These are phyloP conservation scores for Rambutsinella grinnellia DNA, from an alignment of 2,888 invertebrate genomes.

Conservation along the genomic window DNA sequence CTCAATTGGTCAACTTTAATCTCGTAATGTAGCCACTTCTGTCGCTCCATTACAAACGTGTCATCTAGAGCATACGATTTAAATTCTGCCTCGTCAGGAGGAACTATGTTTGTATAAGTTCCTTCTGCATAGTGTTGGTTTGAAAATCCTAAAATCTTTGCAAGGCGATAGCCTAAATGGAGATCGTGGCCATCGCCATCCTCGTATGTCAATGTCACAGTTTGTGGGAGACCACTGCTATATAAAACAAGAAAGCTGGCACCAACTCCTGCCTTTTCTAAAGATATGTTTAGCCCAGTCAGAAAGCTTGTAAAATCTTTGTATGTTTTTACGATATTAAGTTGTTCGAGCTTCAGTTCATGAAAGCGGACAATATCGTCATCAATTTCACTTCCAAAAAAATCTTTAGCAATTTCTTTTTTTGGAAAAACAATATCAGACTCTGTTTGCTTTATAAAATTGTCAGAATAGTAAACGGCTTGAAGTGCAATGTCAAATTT, in stretches of 20 bases:
- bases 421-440: no score
- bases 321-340: background rate
- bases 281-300: background rate
- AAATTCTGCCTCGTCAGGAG: background rate
- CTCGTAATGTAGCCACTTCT: background rate
- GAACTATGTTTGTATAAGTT: background rate
- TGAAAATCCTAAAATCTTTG: constrained; percentile 5
- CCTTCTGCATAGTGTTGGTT: background rate
- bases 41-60: background rate
- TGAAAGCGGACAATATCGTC: background rate
- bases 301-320: background rate
- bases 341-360: background rate
- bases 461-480: no score
- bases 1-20: background rate
- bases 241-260: background rate
- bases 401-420: background rate
- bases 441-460: no score
- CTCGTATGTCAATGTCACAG: background rate
- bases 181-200: background rate
- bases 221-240: background rate
- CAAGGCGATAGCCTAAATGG: background rate
- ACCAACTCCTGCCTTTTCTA: background rate
- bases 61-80: background rate
- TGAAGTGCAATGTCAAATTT: no score
- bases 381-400: background rate